Percentiles rank a stretch among this genome's conserved stretches.
Conservation (phyloP, 2,797 vertebrate genomes). For the Pitangus sulphuratus region DNA sequence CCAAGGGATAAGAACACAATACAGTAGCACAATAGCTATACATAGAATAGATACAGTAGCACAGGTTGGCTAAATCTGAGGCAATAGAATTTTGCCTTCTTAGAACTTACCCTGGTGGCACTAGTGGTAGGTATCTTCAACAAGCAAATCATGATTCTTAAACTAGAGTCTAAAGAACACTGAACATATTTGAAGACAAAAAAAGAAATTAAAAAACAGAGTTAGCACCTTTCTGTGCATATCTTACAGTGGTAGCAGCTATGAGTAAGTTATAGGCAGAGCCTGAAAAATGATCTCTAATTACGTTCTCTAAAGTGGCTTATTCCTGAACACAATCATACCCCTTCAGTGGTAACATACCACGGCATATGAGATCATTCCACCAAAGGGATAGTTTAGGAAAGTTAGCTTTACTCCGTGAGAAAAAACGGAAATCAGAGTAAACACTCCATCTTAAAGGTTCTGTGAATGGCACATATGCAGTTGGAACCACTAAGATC, state of each 20-base stretch:
- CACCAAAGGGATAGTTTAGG: neutral
- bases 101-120: slow-evolving; percentile 89
- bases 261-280: neutral
- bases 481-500: neutral
- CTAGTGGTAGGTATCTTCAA: slow-evolving; percentile 96
- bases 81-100: neutral
- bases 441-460: neutral
- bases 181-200: slow-evolving; percentile 62
- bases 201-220: neutral
- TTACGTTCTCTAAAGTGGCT: neutral
- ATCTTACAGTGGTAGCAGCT: neutral
- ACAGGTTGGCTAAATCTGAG: neutral
- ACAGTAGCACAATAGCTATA: neutral
- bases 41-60: neutral
- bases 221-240: neutral
- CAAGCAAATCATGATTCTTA: slow-evolving; percentile 97
- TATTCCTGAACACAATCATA: neutral
- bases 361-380: neutral
- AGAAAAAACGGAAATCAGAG: neutral
- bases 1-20: neutral
- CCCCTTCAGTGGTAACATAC: neutral
- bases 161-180: slow-evolving; percentile 96
- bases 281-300: neutral
- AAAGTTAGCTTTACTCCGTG: neutral
- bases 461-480: neutral